Base-by-base conservation (phyloP, 2,888 invertebrate species). In the Perizoma affinitatum region DNA sequence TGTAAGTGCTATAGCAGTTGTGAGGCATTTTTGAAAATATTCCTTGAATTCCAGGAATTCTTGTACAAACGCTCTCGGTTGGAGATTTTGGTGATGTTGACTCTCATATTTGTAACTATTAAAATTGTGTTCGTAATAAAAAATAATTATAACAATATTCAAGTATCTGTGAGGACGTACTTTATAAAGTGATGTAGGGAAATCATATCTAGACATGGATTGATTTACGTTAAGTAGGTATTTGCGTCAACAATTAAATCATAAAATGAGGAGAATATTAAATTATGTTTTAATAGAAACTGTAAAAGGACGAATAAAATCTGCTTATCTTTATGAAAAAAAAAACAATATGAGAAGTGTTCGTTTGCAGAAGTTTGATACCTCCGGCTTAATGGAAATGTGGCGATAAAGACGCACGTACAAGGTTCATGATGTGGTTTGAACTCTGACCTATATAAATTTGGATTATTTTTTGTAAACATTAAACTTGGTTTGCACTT, bases 1-100 rank as follows among this genome's bases (percentile, higher is more conserved):
- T 76, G 77, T 82, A 79, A 80, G 79, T 84, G 80, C 82, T 82
- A 83, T 83, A 84, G 84, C 82, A 83, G 76, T 82, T 79, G 79
- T 71, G 74, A 74, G 76, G 76, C 73, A 80, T 82, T 80, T 78
- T 70, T 75, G 70, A 72, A 75, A 76, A 82, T 80, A 76, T 79
- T 68, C 57, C 73, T 79, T 75, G 79, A 77, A 84, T 84, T 73
- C 78, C 65, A 80, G 81, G 83, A 81, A 86, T 85, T 80, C 73
- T 73, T 81, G 82, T 81, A 67, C 70, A 71, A 67, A 53, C 63
- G 54, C 44, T 58, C 69, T 57, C 69, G 50, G 69, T 57, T 63
- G 67, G 70, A 65, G 62, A 65, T 64, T 43, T 59, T 55, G 61
- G 67, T 61, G 56, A 61, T 66, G 67, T 52, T 64, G 66, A 48